phyloP scores from a whole-genome alignment of 1,140 invertebrate species.

The Panagrolaimus sp. region DNA sequence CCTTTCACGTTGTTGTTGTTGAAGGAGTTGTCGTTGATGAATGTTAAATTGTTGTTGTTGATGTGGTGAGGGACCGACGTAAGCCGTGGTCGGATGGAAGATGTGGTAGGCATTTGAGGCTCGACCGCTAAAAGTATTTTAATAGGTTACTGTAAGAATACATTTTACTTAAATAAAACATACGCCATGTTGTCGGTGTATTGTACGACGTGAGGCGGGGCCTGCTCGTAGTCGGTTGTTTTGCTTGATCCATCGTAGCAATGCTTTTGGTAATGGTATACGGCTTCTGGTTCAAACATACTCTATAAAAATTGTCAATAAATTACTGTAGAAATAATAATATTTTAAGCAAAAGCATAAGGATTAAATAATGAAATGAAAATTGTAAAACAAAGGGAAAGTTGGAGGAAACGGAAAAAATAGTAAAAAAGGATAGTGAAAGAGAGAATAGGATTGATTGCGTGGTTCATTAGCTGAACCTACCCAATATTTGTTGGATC shows the following conservation, averaged over 20 bases:
- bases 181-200: not conserved
- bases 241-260: not conserved
- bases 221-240: constrained; percentile 5
- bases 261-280: constrained; percentile 1
- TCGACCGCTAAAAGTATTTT: not conserved
- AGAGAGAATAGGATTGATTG: no score
- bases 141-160: not conserved
- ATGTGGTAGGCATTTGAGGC: constrained; percentile 13
- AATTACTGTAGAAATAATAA: no score
- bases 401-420: not conserved
- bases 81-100: constrained; percentile 10
- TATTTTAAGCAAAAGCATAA: no score
- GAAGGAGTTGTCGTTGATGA: constrained; percentile 3
- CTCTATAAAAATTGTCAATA: not conserved
- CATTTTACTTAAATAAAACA: not conserved
- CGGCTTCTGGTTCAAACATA: constrained; percentile 3
- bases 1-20: constrained; percentile 13
- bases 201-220: constrained; percentile 11
- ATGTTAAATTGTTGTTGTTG: not conserved
- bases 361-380: not conserved
- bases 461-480: no score
- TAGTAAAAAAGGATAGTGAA: no score
- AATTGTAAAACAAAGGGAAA: constrained; percentile 11
- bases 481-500: no score
- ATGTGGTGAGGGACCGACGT: not conserved